These are phyloP conservation scores for Trachops cirrhosus DNA, from an alignment of 2,797 vertebrate species.

Conservation along the genomic window DNA sequence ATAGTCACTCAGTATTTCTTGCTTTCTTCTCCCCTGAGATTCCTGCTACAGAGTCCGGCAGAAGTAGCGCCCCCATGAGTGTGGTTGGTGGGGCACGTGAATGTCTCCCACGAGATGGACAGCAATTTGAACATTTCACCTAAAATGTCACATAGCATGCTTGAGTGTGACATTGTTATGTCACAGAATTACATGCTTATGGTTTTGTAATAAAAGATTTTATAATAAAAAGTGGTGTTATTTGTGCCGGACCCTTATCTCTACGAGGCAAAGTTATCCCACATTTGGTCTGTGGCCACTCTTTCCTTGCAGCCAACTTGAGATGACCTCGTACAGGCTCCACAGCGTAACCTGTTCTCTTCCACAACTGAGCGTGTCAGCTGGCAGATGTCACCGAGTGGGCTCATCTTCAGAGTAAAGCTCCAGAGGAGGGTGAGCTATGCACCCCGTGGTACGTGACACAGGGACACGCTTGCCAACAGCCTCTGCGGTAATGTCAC, in stretches of 20 bases:
- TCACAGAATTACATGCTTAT: too few relatives aligned
- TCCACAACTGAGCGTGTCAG: not conserved
- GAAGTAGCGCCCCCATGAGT: too few relatives aligned
- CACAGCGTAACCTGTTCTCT: not conserved
- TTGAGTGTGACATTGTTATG: too few relatives aligned
- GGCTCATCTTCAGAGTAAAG: too few relatives aligned
- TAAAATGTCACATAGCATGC: too few relatives aligned
- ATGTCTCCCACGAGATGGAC: too few relatives aligned
- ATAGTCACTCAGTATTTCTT: not conserved
- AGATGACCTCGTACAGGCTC: not conserved
- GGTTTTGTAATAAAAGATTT: too few relatives aligned
- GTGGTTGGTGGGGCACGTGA: too few relatives aligned
- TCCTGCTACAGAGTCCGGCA: not conserved
- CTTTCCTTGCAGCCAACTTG: not conserved
- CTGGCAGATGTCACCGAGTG: not conserved
- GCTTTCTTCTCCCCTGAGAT: not conserved
- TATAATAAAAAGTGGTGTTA: too few relatives aligned
- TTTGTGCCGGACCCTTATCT: too few relatives aligned
- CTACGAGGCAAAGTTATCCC: not conserved
- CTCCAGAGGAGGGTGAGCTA: not conserved
- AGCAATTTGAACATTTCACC: too few relatives aligned
- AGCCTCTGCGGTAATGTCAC: not conserved
- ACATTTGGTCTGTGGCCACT: too few relatives aligned
- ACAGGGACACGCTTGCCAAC: accelerated
- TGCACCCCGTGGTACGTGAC: not conserved